Base-by-base conservation (phyloP, 2,797 vertebrate genomes). In the Smutsia gigantea region DNA sequence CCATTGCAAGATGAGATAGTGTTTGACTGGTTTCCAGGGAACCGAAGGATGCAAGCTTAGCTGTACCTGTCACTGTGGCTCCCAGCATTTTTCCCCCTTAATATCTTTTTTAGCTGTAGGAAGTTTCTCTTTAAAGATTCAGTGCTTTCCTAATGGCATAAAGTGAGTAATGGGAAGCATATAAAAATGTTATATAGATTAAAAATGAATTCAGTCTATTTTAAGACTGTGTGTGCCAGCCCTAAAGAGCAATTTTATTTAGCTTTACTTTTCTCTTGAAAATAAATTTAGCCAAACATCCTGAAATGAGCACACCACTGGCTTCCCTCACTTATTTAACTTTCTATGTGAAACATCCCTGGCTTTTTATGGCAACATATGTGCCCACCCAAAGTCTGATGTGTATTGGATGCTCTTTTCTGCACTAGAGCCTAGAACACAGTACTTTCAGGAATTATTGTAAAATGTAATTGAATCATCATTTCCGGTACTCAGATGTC, bases 11-110 rank as follows among this genome's bases (percentile, higher is more conserved):
- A 99, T 99, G 98, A 99, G 99, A 98, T 99, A 99, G 99, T 99
- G 99, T 99, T 99, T 99, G 99, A 99, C 98, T 98, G 98, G 99
- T 98, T 99, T 99, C 99, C 99, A 99, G 99, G 99, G 99, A 99
- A 99, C 98, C 95, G 97, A 98, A 98, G 98, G 98, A 98, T 98
- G 97, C 97, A 98, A 98, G 98, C 98, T 98, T 98, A 99, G 98
- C 99, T 99, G 99, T 99, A 99, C 99, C 99, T 99, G 99, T 99
- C 99, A 99, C 98, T 98, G 98, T 98, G 98, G 98, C 98, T 98
- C 97, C 98, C 98, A 98, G 98, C 98, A 97, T 98, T 98, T 98
- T 97, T 90, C 96, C 94, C 98, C 95, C 98, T 98, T 98, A 98
- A 98, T 98, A 98, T 98, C 98, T 98, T 98, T 98, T 99, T 98